A percentile compares a stretch with the other conserved stretches of the same genome.
Conservation (phyloP, 2,113 vertebrate genomes). For the Meleagris gallopavo region DNA sequence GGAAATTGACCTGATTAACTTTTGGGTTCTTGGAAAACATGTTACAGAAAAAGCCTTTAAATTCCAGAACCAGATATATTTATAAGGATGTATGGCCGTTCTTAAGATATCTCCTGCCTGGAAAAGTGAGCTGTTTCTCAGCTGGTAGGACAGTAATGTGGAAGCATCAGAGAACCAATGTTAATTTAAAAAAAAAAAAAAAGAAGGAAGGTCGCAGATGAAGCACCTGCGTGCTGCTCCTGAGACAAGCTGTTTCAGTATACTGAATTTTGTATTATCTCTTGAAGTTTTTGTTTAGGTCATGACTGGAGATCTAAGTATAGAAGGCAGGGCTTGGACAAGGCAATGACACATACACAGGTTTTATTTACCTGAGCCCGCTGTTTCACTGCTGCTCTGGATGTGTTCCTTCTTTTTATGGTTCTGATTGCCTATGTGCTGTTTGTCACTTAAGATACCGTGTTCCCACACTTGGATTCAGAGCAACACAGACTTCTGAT, state of each 20-base stretch:
- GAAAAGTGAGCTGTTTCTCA: background rate
- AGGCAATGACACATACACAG: background rate
- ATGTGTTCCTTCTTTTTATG: background rate
- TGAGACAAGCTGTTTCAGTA: background rate
- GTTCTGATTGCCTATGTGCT: background rate
- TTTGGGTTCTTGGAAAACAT: background rate
- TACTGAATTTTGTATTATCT: background rate
- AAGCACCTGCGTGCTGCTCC: background rate
- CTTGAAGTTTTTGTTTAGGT: background rate
- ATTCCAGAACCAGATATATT: background rate
- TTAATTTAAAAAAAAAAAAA: background rate
- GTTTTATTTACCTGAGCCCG: accelerated
- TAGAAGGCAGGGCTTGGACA: background rate
- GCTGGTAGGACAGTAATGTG: background rate
- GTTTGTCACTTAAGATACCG: background rate
- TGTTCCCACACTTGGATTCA: background rate
- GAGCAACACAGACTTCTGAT: background rate
- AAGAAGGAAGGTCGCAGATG: background rate
- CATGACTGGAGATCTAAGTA: background rate
- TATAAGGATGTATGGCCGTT: accelerated
- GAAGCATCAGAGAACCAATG: background rate
- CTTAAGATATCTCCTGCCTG: background rate
- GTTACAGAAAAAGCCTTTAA: background rate
- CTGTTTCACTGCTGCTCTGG: background rate
- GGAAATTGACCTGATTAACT: background rate